Conservation (phyloP, 2,113 vertebrate species). For the Protobothrops mucrosquamatus region DNA sequence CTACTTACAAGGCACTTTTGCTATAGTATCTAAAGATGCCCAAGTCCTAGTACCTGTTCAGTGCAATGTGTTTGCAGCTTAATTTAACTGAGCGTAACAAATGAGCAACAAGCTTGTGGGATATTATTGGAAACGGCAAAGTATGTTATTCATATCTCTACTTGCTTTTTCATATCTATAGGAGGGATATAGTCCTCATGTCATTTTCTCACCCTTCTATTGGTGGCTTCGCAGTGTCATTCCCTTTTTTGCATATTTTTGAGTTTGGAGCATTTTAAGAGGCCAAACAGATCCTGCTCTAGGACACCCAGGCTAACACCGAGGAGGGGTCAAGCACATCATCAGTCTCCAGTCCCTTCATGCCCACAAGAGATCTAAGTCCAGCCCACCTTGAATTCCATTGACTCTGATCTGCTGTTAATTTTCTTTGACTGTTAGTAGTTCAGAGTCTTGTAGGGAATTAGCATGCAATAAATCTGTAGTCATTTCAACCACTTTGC, state of each 20-base stretch:
- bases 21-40: not conserved
- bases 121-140: not conserved
- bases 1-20: not conserved
- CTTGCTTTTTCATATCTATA: not conserved
- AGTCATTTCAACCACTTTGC: not conserved
- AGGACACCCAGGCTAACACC: not conserved
- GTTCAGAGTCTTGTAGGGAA: not conserved
- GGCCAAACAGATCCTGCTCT: not conserved
- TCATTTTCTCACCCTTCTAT: not conserved
- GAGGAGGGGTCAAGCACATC: not conserved
- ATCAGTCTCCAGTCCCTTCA: not conserved
- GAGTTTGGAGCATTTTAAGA: not conserved
- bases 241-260: not conserved
- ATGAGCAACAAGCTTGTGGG: too few species aligned
- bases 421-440: not conserved
- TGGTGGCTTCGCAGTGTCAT: not conserved
- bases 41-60: not conserved
- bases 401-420: not conserved
- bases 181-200: not conserved
- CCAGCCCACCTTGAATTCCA: not conserved
- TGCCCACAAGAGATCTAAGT: not conserved
- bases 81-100: not conserved
- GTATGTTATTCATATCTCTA: not conserved
- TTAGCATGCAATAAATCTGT: not conserved
- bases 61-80: not conserved